A percentile compares a stretch with the other conserved stretches of the same genome.
These are phyloP conservation scores for Glaucidium brasilianum DNA, from an alignment of 2,113 vertebrate genomes.

Conservation along the genomic window DNA sequence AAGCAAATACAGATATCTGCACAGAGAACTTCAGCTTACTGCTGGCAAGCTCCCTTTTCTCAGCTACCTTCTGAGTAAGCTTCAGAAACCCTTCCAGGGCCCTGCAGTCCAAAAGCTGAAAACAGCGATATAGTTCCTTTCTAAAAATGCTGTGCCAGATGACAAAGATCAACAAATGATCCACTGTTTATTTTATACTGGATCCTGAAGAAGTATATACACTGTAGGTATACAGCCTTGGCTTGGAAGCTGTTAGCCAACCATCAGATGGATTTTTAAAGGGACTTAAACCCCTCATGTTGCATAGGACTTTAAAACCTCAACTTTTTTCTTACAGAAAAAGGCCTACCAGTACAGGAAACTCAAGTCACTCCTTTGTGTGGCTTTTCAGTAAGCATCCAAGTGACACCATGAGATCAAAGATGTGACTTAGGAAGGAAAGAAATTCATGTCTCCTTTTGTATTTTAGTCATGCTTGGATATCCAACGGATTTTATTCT, in stretches of 20 bases:
- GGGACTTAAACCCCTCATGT: not conserved
- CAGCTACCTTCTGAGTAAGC: not conserved
- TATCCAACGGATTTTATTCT: slow-evolving; percentile 7
- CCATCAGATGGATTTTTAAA: not conserved
- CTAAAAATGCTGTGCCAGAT: not conserved
- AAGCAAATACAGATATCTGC: not conserved
- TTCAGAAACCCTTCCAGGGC: not conserved
- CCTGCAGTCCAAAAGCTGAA: not conserved
- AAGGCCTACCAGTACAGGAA: not conserved
- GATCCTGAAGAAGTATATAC: not conserved
- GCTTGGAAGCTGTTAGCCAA: not conserved
- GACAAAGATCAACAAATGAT: not conserved
- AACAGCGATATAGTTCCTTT: not conserved
- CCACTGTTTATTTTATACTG: not conserved
- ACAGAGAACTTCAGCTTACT: not conserved
- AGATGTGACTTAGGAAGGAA: slow-evolving; percentile 15
- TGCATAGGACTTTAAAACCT: not conserved
- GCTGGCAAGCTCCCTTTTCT: not conserved
- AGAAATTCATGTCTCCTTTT: not conserved
- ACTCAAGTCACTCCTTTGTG: not conserved
- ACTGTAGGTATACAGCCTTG: not conserved
- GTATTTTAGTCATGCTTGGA: slow-evolving; percentile 1
- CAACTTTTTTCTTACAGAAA: not conserved
- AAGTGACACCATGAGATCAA: slow-evolving; percentile 11
- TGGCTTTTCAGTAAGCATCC: not conserved